Conservation (phyloP, 1,140 invertebrate species). For the Temnothorax longispinosus region DNA sequence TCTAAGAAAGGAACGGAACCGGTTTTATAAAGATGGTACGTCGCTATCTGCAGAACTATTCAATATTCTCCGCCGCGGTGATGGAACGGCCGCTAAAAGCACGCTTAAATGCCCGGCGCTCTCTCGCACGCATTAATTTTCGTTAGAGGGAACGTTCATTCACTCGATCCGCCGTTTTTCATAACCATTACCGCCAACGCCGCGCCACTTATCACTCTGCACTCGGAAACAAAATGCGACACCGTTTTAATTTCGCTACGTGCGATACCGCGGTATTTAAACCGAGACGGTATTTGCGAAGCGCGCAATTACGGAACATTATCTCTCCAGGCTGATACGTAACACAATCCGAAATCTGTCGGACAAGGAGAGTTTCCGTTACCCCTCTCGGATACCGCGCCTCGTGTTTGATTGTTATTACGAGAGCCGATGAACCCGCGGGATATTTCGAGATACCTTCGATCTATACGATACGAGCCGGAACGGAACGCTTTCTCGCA, state of each 20-base stretch:
- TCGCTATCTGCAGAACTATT: neutral
- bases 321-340: neutral
- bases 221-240: neutral
- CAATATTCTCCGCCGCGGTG: neutral
- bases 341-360: neutral
- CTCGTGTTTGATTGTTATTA: neutral
- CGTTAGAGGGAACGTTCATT: neutral
- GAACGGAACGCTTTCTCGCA: neutral
- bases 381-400: neutral
- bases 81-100: constrained; percentile 13
- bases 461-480: neutral
- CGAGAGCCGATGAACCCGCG: neutral
- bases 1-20: neutral
- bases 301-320: constrained; percentile 15
- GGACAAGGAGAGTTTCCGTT: neutral
- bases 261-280: neutral
- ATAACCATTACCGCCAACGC: neutral
- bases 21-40: neutral
- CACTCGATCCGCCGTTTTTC: neutral
- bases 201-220: constrained; percentile 10
- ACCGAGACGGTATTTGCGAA: neutral
- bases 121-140: constrained; percentile 16
- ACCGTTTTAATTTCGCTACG: constrained; percentile 16
- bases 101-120: neutral
- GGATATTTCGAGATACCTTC: neutral